phyloP scores from a whole-genome alignment of 2,888 invertebrate genomes.

The Lymantria monacha region DNA sequence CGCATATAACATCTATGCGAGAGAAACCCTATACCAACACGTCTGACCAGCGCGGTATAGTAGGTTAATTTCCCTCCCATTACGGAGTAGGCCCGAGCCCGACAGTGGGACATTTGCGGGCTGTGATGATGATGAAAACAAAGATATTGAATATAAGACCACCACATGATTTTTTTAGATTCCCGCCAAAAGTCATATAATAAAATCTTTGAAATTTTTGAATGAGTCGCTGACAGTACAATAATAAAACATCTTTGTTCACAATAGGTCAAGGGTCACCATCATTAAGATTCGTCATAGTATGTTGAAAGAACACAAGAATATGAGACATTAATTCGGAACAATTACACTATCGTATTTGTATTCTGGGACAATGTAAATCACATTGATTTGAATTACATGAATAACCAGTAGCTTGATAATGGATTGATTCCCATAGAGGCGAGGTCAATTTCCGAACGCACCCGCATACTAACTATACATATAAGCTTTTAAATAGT shows the following conservation, averaged over 20 bases:
- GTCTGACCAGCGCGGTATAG: too few species aligned
- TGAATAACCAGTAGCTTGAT: slow-evolving; percentile 27
- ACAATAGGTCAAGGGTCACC: neutral
- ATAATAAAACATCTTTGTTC: neutral
- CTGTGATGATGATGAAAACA: too few species aligned
- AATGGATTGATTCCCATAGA: slow-evolving; percentile 33
- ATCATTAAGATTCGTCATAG: neutral
- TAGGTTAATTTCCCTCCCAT: too few species aligned
- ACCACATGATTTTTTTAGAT: too few species aligned
- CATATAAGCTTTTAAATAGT: slow-evolving; percentile 15
- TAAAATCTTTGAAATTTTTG: neutral
- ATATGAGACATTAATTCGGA: neutral
- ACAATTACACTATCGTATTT: neutral
- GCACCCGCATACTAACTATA: slow-evolving; percentile 51
- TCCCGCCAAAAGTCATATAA: too few species aligned
- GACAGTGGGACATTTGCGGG: too few species aligned
- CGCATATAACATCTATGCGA: too few species aligned
- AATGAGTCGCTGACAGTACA: neutral
- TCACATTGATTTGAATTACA: neutral
- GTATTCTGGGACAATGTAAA: neutral
- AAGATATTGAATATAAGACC: too few species aligned
- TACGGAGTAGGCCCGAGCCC: too few species aligned
- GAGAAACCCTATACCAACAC: too few species aligned
- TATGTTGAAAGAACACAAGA: neutral
- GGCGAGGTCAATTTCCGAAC: slow-evolving; percentile 56